These are phyloP conservation scores for Drosophila azteca DNA, from an alignment of 1,140 invertebrate species.

Conservation along the genomic window DNA sequence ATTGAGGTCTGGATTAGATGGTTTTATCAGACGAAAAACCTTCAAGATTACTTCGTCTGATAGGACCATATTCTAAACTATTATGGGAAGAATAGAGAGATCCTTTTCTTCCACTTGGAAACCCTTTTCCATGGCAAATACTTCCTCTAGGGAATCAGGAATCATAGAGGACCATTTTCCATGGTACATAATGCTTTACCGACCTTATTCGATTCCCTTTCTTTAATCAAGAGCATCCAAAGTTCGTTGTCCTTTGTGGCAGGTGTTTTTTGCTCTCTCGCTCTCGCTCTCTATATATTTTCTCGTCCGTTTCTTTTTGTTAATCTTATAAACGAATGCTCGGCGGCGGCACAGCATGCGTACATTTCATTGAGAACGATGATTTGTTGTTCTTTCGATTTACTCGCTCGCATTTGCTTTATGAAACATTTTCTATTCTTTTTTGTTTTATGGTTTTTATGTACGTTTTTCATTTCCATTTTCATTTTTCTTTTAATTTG, in stretches of 20 bases:
- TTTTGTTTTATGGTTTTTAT: slow-evolving; percentile 19
- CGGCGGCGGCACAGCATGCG: slow-evolving; percentile 45
- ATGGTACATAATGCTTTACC: too few species aligned
- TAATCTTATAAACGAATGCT: slow-evolving; percentile 69
- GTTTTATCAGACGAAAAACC: background rate
- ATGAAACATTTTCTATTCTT: slow-evolving; percentile 66
- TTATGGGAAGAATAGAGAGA: too few species aligned
- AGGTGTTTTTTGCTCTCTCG: background rate
- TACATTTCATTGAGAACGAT: slow-evolving; percentile 77
- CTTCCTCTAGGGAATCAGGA: too few species aligned
- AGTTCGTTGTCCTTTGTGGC: slow-evolving; percentile 28
- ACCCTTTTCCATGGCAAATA: too few species aligned
- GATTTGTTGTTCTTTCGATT: slow-evolving; percentile 78
- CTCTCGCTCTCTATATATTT: slow-evolving; percentile 3
- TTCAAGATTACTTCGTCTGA: too few species aligned
- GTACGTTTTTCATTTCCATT: too few species aligned
- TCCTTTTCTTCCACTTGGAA: too few species aligned
- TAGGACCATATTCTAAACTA: too few species aligned
- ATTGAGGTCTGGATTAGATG: too few species aligned
- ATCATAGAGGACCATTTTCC: too few species aligned
- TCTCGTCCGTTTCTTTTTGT: slow-evolving; percentile 31
- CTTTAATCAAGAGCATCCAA: slow-evolving; percentile 20
- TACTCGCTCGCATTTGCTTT: slow-evolving; percentile 57
- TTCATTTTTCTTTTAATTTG: slow-evolving; percentile 67
- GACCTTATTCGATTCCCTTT: too few species aligned